Evolutionary conservation across 2,888 invertebrate species (phyloP), one percentile per base, ranked within the genome.

Genomic region (Caenorhabditis sp.): DNA sequence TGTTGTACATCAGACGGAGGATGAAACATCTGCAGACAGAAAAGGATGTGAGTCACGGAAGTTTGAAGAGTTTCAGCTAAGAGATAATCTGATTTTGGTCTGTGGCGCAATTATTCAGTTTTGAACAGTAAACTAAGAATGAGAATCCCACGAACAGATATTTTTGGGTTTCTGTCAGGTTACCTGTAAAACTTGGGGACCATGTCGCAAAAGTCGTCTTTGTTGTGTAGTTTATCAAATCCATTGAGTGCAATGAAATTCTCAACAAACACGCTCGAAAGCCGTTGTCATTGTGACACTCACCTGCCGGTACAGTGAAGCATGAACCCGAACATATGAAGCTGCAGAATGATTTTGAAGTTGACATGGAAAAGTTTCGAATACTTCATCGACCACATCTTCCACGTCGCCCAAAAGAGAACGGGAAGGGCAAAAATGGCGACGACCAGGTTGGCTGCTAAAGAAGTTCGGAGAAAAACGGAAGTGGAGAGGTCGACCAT

Each of bases 331-430:
- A 66, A 53, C 15, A 74, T 11, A 48, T 66, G 73, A 30, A 66
- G 30, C 48, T 74, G 73, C 3, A 74, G 5, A 2, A 65, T 27
- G 17, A 74, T 66, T 41, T 61, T 65, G 35, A 74, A 66, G 20
- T 74, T 74, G 8, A 61, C 27, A 61, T 74, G 73, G n/a, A 74
- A 66, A 1, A 74, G 27, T 24, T 74, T 66, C n/a, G 73, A 35
- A 27, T 66, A 59, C 37, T 61, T 74, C 46, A 59, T 53, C 6
- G 53, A 48, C 73, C 73, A 74, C 15, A 66, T 17, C 45, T 53
- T 61, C 50, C 43, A 45, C 1, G 53, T 55, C 13, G 66, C 66
- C 65, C 65, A 74, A 6, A 53, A n/a, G 5, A 59, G 37, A 1
- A 74, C 58, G 0, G 73, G 73, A 22, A 65, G 3, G 5, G 41